These are phyloP conservation scores for Muricea muricata DNA, from an alignment of 92 coral and sea anemone genomes.

Conservation along the genomic window DNA sequence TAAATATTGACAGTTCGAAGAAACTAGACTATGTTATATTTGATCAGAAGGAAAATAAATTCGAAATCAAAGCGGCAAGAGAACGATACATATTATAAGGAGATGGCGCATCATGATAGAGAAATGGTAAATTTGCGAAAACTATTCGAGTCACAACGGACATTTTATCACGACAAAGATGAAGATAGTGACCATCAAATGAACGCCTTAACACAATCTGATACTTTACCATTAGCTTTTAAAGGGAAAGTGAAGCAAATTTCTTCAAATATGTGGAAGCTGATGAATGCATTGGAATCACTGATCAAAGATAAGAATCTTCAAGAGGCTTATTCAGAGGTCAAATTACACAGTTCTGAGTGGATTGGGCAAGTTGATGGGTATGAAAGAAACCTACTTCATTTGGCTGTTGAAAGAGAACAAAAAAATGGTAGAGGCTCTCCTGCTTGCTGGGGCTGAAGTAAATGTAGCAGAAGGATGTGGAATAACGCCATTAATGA, in stretches of 20 bases:
- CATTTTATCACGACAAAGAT: not conserved
- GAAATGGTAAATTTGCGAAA: not conserved
- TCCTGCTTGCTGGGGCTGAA: not conserved
- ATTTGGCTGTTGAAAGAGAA: not conserved
- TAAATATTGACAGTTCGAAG: not conserved
- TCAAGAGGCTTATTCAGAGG: not conserved
- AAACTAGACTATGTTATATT: not conserved
- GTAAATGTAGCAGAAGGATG: not conserved
- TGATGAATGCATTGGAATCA: not conserved
- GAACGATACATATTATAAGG: slow-evolving; percentile 10
- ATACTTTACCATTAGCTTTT: not conserved
- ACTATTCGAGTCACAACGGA: not conserved
- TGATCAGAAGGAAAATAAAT: not conserved
- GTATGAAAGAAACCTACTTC: slow-evolving; percentile 17
- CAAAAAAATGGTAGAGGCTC: not conserved
- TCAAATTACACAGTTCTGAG: not conserved
- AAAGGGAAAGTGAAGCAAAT: not conserved
- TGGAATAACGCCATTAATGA: slow-evolving; percentile 3
- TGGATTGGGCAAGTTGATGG: slow-evolving; percentile 38
- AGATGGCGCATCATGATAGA: not conserved
- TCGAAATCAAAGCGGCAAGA: slow-evolving; percentile 7
- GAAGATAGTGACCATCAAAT: not conserved
- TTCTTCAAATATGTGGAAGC: not conserved
- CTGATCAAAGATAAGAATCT: not conserved
- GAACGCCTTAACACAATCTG: not conserved